These are phyloP conservation scores for Morpho deidamia DNA, from an alignment of 2,888 invertebrate species.

Conservation along the genomic window DNA sequence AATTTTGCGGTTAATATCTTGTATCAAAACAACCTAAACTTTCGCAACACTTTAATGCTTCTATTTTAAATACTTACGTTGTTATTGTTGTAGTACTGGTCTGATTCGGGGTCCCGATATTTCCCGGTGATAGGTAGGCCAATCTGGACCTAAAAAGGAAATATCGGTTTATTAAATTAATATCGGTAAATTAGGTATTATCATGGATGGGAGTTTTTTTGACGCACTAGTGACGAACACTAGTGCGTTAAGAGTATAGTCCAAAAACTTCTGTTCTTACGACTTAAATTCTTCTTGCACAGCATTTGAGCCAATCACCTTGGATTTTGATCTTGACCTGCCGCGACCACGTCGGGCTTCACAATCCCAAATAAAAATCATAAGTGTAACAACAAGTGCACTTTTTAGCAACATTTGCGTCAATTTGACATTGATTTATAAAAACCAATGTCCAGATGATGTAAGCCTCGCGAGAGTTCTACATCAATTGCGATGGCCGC, in stretches of 20 bases:
- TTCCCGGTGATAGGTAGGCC: slow-evolving; percentile 93
- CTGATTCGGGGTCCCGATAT: slow-evolving; percentile 92
- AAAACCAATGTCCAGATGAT: slow-evolving; percentile 6
- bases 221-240: too few species aligned
- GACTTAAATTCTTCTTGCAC: too few species aligned
- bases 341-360: slow-evolving; percentile 83
- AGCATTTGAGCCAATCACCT: slow-evolving; percentile 57
- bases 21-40: too few species aligned
- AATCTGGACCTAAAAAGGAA: slow-evolving; percentile 82
- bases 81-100: slow-evolving; percentile 93
- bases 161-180: too few species aligned
- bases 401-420: slow-evolving; percentile 44
- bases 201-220: too few species aligned
- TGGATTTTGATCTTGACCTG: slow-evolving; percentile 86
- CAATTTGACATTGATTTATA: background rate
- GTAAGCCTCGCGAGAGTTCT: slow-evolving; percentile 13
- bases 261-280: too few species aligned
- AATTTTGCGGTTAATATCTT: too few species aligned
- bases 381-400: slow-evolving; percentile 16
- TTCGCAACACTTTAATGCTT: background rate
- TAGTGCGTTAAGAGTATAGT: too few species aligned
- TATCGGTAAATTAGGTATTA: background rate
- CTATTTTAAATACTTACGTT: slow-evolving; percentile 79
- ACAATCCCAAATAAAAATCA: slow-evolving; percentile 40
- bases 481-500: slow-evolving; percentile 36